These are phyloP conservation scores for Poeciliopsis prolifica DNA, from an alignment of 2,113 vertebrate genomes.

Conservation along the genomic window DNA sequence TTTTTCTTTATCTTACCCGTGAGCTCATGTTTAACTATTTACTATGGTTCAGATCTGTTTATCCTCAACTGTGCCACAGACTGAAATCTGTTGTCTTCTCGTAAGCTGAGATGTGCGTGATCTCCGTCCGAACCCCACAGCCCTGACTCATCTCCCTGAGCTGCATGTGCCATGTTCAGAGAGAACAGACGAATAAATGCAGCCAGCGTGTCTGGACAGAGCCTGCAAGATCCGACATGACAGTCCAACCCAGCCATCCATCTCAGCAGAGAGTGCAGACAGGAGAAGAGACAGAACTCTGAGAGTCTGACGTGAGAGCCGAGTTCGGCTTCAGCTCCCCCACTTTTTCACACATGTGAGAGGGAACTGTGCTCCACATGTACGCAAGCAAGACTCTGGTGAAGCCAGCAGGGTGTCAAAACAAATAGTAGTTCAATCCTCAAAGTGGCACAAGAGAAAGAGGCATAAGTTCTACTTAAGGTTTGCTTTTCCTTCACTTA, in stretches of 20 bases:
- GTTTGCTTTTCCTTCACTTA: neutral
- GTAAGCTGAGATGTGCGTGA: neutral
- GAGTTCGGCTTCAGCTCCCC: neutral
- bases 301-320: neutral
- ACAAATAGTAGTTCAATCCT: neutral
- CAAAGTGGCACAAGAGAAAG: neutral
- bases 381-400: too few relatives aligned
- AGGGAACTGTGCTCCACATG: neutral
- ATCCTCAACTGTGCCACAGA: neutral
- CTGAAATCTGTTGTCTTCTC: neutral
- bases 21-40: neutral
- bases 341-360: neutral
- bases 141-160: slow-evolving; percentile 27
- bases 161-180: neutral
- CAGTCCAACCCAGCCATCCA: slow-evolving; percentile 20
- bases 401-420: neutral
- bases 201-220: slow-evolving; percentile 47
- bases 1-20: too few relatives aligned
- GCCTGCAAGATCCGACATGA: slow-evolving; percentile 22
- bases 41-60: neutral
- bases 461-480: neutral
- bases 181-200: slow-evolving; percentile 30
- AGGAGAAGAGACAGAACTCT: neutral
- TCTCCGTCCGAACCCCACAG: slow-evolving; percentile 68
- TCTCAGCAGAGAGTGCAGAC: slow-evolving; percentile 1